These are phyloP conservation scores for Bellardia bayeri DNA, from an alignment of 2,888 invertebrate genomes.

Conservation along the genomic window DNA sequence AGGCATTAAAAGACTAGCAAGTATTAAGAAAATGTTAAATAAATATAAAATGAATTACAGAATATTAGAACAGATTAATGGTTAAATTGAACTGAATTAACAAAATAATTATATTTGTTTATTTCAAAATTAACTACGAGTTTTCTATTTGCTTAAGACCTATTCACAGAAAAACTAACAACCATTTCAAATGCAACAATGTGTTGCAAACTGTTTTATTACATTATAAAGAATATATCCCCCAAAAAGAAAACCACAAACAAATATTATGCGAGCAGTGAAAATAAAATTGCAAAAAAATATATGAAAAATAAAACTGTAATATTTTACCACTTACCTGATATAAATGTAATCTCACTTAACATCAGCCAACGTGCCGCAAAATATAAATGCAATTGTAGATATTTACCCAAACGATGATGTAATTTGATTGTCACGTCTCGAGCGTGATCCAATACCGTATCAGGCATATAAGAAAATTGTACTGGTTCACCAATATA, in stretches of 20 bases:
- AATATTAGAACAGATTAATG: constrained; percentile 69
- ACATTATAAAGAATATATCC: background rate
- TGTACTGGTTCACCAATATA: constrained; percentile 90
- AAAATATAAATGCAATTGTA: constrained; percentile 91
- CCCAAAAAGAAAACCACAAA: background rate
- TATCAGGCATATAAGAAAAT: constrained; percentile 91
- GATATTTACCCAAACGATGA: constrained; percentile 89
- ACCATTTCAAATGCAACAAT: background rate
- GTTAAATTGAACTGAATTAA: too few relatives aligned
- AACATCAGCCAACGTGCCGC: constrained; percentile 93
- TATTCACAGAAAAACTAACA: background rate
- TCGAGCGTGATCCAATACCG: constrained; percentile 90
- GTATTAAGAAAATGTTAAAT: background rate
- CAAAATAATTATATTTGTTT: too few relatives aligned
- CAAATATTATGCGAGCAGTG: background rate
- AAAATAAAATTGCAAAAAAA: constrained; percentile 65
- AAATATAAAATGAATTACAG: constrained; percentile 64
- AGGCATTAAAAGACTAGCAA: background rate
- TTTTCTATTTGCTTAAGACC: background rate
- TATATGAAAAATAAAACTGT: background rate
- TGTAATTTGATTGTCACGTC: constrained; percentile 92
- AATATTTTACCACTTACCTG: constrained; percentile 85
- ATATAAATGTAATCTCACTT: constrained; percentile 93
- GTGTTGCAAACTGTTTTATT: background rate
- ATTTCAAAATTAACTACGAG: background rate